A percentile compares a stretch with the other conserved stretches of the same genome.
These are phyloP conservation scores for Archocentrus centrarchus DNA, from an alignment of 2,113 vertebrate species.

Conservation along the genomic window DNA sequence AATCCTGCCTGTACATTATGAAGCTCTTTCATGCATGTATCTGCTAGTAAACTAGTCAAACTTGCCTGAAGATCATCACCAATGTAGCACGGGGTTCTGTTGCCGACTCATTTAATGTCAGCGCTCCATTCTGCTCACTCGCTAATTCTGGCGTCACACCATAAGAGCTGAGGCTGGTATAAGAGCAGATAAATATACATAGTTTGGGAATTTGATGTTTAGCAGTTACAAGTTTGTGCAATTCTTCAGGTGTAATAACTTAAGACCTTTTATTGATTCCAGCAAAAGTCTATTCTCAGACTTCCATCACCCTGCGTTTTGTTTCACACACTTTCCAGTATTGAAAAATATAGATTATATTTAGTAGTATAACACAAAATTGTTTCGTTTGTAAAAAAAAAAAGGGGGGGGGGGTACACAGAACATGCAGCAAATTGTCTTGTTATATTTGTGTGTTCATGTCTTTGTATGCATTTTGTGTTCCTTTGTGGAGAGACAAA, in stretches of 20 bases:
- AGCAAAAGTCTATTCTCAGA: neutral
- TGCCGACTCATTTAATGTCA: neutral
- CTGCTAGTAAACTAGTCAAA: neutral
- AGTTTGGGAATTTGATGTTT: no score
- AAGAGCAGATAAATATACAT: neutral
- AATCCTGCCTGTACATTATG: neutral
- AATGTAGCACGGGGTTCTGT: neutral
- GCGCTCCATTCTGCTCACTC: neutral
- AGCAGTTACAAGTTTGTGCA: no score
- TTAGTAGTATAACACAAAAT: neutral
- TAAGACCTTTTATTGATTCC: neutral
- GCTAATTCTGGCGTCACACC: neutral
- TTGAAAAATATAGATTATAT: neutral
- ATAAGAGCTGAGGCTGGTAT: neutral
- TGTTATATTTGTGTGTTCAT: neutral
- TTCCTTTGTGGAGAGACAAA: neutral
- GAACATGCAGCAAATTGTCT: neutral
- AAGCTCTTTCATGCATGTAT: neutral
- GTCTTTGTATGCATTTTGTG: neutral
- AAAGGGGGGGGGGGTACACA: neutral
- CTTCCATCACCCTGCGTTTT: neutral
- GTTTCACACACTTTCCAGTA: neutral
- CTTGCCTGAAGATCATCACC: neutral
- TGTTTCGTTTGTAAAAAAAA: neutral
- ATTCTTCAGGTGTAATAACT: neutral